Conservation (phyloP, 2,888 invertebrate genomes). For the Drosophila lacicola region DNA sequence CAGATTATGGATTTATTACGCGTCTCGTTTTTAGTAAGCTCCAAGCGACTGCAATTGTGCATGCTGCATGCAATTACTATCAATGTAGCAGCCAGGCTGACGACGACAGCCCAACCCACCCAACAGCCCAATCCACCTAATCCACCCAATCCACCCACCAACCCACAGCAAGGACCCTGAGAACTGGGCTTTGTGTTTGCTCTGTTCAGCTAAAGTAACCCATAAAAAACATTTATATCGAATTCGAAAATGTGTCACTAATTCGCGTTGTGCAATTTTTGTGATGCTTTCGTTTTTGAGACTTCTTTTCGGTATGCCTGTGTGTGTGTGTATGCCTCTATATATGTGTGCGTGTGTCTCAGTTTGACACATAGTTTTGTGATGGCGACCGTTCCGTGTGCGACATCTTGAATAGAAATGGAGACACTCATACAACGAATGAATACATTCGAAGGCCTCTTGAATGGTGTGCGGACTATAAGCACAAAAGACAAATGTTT, state of each 20-base stretch:
- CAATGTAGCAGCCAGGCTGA: conserved; percentile 56
- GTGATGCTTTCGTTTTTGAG: conserved; percentile 24
- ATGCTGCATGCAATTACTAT: conserved; percentile 78
- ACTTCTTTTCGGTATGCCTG: background rate
- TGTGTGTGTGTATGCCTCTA: background rate
- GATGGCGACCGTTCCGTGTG: conserved; percentile 16
- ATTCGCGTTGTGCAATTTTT: conserved; percentile 74
- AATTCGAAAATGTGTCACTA: conserved; percentile 71
- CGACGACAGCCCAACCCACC: conserved; percentile 18
- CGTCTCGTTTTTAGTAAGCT: conserved; percentile 75
- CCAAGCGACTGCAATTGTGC: conserved; percentile 76
- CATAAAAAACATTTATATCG: conserved; percentile 55
- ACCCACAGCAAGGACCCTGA: background rate
- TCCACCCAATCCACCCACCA: no score
- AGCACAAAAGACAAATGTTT: conserved; percentile 6
- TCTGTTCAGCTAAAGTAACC: conserved; percentile 12
- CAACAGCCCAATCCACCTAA: background rate
- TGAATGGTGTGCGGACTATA: conserved; percentile 8
- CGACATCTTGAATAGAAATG: conserved; percentile 29
- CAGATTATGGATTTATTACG: conserved; percentile 80
- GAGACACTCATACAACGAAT: conserved; percentile 16
- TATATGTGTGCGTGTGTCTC: background rate
- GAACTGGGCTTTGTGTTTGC: conserved; percentile 1
- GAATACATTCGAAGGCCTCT: conserved; percentile 17
- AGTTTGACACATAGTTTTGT: conserved; percentile 26